Evolutionary conservation across 2,113 vertebrate genomes (phyloP).

Genomic region (Rostratula benghalensis): DNA sequence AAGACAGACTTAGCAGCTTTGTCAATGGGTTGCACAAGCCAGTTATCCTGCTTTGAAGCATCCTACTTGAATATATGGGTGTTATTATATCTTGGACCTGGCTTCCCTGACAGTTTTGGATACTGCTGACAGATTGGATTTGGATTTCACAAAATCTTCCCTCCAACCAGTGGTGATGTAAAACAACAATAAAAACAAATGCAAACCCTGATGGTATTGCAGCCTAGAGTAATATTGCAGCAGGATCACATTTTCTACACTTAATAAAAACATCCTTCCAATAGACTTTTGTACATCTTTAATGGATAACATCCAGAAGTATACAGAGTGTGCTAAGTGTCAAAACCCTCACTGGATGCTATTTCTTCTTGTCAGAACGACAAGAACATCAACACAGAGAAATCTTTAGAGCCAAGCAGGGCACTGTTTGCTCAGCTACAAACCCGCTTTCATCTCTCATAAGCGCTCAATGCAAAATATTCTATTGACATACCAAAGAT

Average conservation of each 20-base stretch:
- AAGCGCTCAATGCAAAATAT: constrained; percentile 24
- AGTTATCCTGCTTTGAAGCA: neutral
- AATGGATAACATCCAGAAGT: neutral
- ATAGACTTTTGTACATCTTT: neutral
- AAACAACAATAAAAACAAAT: constrained; percentile 30
- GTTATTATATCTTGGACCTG: neutral
- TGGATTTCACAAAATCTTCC: constrained; percentile 24
- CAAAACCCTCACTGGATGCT: constrained; percentile 1
- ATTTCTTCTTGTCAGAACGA: constrained; percentile 28
- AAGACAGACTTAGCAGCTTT: neutral
- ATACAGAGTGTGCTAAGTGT: neutral
- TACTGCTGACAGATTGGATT: too few species aligned
- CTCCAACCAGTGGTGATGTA: neutral
- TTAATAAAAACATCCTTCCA: constrained; percentile 35
- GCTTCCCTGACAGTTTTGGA: neutral
- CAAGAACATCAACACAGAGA: neutral
- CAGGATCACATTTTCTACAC: neutral
- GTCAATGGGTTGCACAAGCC: neutral
- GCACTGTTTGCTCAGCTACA: constrained; percentile 28
- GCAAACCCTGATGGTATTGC: neutral
- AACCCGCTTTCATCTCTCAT: constrained; percentile 21
- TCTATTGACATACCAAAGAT: constrained; percentile 25
- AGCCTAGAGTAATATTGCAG: neutral
- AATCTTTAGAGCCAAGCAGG: constrained; percentile 6
- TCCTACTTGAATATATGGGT: neutral